Conservation (phyloP, 2,113 vertebrate species). For the Oryzias woworae region DNA sequence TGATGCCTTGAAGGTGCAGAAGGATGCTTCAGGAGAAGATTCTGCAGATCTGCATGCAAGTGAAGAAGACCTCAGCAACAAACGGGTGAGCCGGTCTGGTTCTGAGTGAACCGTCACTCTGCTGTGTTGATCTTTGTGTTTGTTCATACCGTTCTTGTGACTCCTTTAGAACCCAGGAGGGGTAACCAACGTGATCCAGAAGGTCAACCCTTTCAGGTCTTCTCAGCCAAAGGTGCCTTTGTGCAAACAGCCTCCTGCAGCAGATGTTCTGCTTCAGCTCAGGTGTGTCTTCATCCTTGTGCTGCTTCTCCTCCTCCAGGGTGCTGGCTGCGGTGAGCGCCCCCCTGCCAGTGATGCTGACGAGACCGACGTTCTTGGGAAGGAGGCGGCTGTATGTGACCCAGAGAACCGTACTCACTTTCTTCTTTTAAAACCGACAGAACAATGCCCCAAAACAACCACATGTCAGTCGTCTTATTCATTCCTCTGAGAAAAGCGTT, state of each 20-base stretch:
- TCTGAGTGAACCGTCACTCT: accelerated
- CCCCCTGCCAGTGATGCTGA: slow-evolving; percentile 41
- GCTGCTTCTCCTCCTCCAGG: slow-evolving; percentile 18
- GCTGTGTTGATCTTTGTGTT: background rate
- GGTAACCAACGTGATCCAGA: slow-evolving; percentile 60
- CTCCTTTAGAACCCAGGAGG: slow-evolving; percentile 46
- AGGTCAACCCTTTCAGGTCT: slow-evolving; percentile 70
- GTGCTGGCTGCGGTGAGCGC: slow-evolving; percentile 11
- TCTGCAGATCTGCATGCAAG: slow-evolving; percentile 1
- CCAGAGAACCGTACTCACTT: background rate
- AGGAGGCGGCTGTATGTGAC: slow-evolving; percentile 32
- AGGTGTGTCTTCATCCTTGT: too few species aligned
- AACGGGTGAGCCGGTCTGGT: slow-evolving; percentile 23
- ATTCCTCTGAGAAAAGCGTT: background rate
- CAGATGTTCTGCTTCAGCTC: too few species aligned
- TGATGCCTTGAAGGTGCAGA: slow-evolving; percentile 22
- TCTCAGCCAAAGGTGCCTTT: slow-evolving; percentile 51
- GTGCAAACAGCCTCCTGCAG: too few species aligned
- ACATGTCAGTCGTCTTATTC: too few species aligned
- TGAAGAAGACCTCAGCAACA: slow-evolving; percentile 2
- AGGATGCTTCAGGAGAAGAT: background rate
- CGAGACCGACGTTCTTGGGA: slow-evolving; percentile 32
- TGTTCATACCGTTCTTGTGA: background rate
- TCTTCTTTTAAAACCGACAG: background rate
- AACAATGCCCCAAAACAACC: too few species aligned